phyloP scores from a whole-genome alignment of 1,140 invertebrate species.

The Zaprionus nigranus region DNA sequence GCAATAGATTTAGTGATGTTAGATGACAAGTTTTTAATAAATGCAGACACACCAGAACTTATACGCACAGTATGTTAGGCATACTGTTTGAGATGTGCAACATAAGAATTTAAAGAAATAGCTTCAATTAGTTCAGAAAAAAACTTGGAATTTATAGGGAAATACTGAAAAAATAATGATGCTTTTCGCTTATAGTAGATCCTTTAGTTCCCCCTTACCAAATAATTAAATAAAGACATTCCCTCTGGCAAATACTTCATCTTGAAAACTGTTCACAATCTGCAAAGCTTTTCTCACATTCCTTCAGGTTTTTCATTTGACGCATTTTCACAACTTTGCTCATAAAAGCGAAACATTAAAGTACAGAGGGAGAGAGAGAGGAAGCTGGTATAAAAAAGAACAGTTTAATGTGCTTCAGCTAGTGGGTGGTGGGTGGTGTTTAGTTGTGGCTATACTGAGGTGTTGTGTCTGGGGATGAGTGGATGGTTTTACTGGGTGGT shows the following conservation, averaged over 20 bases:
- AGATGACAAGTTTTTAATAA: not conserved
- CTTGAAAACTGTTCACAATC: not conserved
- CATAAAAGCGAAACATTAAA: slow-evolving; percentile 11
- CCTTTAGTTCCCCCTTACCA: too few relatives aligned
- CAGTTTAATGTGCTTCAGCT: not conserved
- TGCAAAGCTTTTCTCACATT: slow-evolving; percentile 9
- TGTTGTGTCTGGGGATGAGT: not conserved
- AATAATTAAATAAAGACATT: not conserved
- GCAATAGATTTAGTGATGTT: not conserved
- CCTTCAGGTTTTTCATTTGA: slow-evolving; percentile 32
- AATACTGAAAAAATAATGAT: too few relatives aligned
- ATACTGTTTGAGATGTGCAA: too few relatives aligned
- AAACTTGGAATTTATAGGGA: too few relatives aligned
- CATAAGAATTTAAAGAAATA: too few relatives aligned
- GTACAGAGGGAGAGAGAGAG: not conserved
- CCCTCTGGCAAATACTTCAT: not conserved
- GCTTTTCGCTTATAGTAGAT: too few relatives aligned
- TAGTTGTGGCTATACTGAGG: slow-evolving; percentile 10
- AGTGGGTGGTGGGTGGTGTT: slow-evolving; percentile 16
- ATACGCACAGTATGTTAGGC: too few relatives aligned
- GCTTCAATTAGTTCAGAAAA: too few relatives aligned
- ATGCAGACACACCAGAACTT: not conserved
- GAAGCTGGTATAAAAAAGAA: not conserved
- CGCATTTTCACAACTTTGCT: slow-evolving; percentile 7
- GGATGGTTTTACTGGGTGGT: slow-evolving; percentile 23